phyloP scores from a whole-genome alignment of 2,797 vertebrate genomes.

The Scolopax bukidnonensis region DNA sequence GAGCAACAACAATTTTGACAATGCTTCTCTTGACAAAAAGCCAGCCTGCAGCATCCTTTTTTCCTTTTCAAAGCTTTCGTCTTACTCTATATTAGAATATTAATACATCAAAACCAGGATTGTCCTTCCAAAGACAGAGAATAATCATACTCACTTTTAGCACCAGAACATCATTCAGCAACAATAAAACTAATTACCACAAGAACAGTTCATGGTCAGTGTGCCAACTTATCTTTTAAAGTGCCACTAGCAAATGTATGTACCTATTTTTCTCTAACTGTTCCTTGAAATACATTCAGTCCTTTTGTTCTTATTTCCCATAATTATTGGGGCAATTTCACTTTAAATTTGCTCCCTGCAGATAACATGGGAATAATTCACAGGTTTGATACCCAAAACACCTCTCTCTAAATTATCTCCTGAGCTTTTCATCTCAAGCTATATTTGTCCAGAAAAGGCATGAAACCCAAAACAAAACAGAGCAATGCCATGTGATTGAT shows the following conservation, averaged over 20 bases:
- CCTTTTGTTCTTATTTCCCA: neutral
- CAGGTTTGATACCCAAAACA: neutral
- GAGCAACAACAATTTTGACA: neutral
- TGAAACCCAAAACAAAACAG: neutral
- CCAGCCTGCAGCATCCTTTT: neutral
- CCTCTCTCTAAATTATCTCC: accelerated
- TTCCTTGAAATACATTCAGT: neutral
- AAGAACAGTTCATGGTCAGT: neutral
- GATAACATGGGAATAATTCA: neutral
- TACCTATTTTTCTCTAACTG: neutral
- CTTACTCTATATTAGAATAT: neutral
- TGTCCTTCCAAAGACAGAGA: neutral
- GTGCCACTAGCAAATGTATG: neutral
- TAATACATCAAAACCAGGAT: neutral
- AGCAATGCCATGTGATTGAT: neutral
- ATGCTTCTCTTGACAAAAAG: neutral
- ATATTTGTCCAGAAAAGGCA: neutral
- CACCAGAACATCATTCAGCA: neutral
- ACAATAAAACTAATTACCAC: neutral
- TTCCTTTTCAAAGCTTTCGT: neutral
- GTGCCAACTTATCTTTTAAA: neutral
- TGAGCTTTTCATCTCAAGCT: neutral
- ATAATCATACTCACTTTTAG: neutral
- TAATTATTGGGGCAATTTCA: neutral
- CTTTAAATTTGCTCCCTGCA: neutral